Base-by-base conservation (phyloP, 2,113 vertebrate species). In the Helogale parvula region DNA sequence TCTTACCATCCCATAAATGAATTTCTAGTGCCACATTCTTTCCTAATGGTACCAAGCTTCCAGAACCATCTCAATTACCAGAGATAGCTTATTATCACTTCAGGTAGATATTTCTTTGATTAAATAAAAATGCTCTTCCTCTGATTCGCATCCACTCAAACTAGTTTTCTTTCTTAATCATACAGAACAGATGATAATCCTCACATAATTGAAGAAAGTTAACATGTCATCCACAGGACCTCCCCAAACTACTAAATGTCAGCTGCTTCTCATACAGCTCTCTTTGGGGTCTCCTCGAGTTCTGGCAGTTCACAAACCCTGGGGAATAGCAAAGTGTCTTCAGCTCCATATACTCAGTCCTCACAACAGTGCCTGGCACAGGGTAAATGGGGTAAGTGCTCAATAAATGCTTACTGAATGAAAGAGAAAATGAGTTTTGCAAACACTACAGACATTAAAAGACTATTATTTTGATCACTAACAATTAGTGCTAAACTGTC, bases 111-210 rank as follows among this genome's bases (percentile, higher is more conserved):
- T 54, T 82, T 7, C 65, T 88, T 77, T 41, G 35, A 76, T 54
- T 41, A 57, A 57, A 16, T 31, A 89, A 95, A 89, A 95, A 31
- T 68, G 50, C 35, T 88, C 13, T 57, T 91, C 25, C 47, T 68
- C 50, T 29, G 21, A 69, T 72, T 82, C 10, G 8, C 11, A 89
- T 45, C 31, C 38, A 83, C 29, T 94, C 47, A 80, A 29, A 38
- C 50, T 63, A 71, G 7, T 84, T 91, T 88, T 79, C 15, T 45
- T 83, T 38, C n/a, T 97, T 45, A 16, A 9, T 29, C 50, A 80
- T 35, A 74, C 4, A 21, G 52, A 57, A 84, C 1, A 69, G 35
- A 74, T 29, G 38, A 31, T 33, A 60, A 11, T 71, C 4, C n/a
- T 90, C 27, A 72, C 0, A 3, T 9, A 35, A 80, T 0, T 35